Percentiles rank a stretch among this genome's conserved stretches.
phyloP scores from a whole-genome alignment of 2,113 vertebrate genomes.

The Chroicocephalus ridibundus region DNA sequence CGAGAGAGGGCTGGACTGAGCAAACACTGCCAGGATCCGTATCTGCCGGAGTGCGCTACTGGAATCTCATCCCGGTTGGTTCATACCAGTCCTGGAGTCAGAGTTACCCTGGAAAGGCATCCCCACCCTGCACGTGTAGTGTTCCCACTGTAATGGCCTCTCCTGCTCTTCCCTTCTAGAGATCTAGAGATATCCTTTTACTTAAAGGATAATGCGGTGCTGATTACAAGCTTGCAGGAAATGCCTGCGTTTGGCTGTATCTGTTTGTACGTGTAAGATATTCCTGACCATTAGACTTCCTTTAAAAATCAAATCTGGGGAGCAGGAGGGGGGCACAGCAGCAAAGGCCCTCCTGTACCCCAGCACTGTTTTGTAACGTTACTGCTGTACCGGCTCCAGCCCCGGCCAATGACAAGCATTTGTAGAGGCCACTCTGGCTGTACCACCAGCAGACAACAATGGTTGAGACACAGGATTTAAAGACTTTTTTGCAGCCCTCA shows the following conservation, averaged over 20 bases:
- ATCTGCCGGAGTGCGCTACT: background rate
- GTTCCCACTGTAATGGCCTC: background rate
- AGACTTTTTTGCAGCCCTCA: background rate
- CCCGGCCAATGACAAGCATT: background rate
- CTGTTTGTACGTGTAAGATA: too few species aligned
- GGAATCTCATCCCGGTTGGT: background rate
- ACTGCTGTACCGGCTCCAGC: background rate
- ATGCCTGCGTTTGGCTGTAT: background rate
- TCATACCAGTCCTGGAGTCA: background rate
- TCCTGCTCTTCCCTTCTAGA: background rate
- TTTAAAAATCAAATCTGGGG: background rate
- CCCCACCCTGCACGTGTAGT: accelerated
- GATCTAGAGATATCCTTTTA: background rate
- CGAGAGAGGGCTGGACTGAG: background rate
- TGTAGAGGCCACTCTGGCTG: background rate
- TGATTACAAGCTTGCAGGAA: background rate
- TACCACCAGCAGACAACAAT: background rate
- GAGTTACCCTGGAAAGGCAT: background rate
- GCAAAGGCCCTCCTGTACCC: background rate
- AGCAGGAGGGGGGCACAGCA: background rate
- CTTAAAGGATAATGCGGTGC: accelerated
- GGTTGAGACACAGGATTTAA: background rate
- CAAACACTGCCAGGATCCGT: background rate
- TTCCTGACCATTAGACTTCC: background rate
- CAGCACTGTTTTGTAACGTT: accelerated